Conservation (phyloP, 2,113 vertebrate genomes). For the Sitta europaea region DNA sequence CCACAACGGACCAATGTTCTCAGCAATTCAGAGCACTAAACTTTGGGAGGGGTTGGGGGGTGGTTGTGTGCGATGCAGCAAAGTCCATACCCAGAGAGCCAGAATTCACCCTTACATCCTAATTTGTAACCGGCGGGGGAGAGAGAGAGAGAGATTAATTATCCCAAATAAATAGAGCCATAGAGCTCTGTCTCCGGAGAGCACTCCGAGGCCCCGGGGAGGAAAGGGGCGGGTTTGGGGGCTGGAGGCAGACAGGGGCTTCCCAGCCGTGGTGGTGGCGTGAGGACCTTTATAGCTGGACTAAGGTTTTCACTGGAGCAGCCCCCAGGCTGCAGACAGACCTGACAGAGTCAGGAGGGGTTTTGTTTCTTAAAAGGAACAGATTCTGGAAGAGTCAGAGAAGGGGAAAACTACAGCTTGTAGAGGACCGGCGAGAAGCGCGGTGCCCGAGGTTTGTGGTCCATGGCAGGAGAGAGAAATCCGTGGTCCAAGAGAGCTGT, state of each 20-base stretch:
- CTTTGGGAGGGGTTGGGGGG: neutral
- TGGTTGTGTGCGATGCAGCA: neutral
- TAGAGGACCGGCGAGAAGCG: neutral
- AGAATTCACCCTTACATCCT: neutral
- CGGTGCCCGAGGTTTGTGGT: neutral
- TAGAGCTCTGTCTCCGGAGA: conserved; percentile 19
- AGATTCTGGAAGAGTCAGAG: neutral
- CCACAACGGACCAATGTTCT: conserved; percentile 67
- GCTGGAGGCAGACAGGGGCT: conserved; percentile 23
- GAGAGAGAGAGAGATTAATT: neutral
- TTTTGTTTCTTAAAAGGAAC: conserved; percentile 19
- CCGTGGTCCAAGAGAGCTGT: neutral
- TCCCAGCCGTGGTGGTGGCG: conserved; percentile 13
- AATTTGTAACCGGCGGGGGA: neutral
- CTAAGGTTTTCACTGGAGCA: conserved; percentile 54
- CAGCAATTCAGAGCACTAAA: conserved; percentile 51
- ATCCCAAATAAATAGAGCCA: conserved; percentile 17
- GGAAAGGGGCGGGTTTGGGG: neutral
- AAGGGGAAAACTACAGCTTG: neutral
- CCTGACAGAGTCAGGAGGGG: neutral
- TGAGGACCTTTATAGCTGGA: conserved; percentile 61
- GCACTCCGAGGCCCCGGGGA: neutral
- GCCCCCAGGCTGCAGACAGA: neutral
- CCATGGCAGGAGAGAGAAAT: neutral
- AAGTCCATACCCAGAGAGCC: conserved; percentile 9